Conservation (phyloP, 2,113 vertebrate species). For the Pelecanus crispus region DNA sequence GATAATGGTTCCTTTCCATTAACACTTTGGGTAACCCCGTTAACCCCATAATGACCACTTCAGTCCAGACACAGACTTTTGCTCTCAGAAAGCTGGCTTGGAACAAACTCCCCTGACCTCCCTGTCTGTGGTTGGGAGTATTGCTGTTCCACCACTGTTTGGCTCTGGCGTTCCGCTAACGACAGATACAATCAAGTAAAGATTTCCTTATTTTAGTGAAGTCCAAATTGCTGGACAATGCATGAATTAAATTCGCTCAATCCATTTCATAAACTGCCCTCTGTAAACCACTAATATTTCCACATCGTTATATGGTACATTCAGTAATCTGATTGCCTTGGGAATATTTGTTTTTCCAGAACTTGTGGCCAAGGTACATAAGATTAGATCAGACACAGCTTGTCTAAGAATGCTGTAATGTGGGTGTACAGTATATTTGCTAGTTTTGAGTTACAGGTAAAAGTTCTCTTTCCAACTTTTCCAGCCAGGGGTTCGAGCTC, state of each 20-base stretch:
- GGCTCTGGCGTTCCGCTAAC: not conserved
- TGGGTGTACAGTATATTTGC: constrained; percentile 16
- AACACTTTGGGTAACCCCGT: not conserved
- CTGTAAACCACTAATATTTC: constrained; percentile 35
- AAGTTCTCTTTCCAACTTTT: not conserved
- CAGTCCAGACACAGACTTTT: not conserved
- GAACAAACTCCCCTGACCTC: not conserved
- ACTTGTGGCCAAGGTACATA: constrained; percentile 62
- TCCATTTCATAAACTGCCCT: constrained; percentile 24
- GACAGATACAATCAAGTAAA: not conserved
- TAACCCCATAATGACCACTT: not conserved
- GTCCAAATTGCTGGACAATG: not conserved
- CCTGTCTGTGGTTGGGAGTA: not conserved
- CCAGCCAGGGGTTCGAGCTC: not conserved
- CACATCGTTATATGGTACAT: not conserved
- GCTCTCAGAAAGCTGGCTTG: not conserved
- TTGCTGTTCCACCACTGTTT: not conserved
- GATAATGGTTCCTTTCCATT: constrained; percentile 15
- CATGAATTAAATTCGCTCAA: constrained; percentile 5
- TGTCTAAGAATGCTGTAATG: constrained; percentile 50
- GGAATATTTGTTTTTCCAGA: constrained; percentile 68
- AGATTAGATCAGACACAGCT: constrained; percentile 64
- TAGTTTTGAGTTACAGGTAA: constrained; percentile 34
- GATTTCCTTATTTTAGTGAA: not conserved
- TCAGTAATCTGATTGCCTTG: constrained; percentile 58